Evolutionary conservation across 1,140 invertebrate species (phyloP).

Genomic region (Myzus persicae): DNA sequence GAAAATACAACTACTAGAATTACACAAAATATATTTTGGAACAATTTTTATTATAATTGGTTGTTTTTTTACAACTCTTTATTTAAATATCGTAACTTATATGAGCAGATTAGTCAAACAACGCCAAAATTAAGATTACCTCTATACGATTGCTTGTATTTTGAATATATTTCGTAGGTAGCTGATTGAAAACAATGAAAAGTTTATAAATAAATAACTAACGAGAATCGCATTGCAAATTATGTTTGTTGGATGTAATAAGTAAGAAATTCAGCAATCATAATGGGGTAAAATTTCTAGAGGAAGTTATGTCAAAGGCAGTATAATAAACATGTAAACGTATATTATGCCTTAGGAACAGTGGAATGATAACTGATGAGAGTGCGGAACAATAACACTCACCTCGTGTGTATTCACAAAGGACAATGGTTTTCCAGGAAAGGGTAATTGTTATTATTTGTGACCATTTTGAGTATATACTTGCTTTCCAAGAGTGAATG

Average conservation of each 20-base stretch:
- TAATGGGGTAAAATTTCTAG: background rate
- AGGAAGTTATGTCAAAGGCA: constrained; percentile 33
- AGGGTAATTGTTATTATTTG: constrained; percentile 18
- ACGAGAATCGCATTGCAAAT: background rate
- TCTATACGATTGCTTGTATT: background rate
- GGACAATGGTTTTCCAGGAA: background rate
- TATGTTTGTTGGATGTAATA: background rate
- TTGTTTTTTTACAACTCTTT: background rate
- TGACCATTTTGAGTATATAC: background rate
- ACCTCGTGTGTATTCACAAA: constrained; percentile 25
- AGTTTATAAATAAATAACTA: constrained; percentile 45
- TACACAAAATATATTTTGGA: background rate
- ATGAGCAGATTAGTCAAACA: background rate
- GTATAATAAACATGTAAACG: constrained; percentile 33
- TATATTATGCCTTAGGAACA: constrained; percentile 26
- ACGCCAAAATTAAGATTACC: background rate
- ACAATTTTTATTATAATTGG: background rate
- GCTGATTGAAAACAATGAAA: constrained; percentile 30
- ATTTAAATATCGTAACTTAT: background rate
- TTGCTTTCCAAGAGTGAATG: background rate
- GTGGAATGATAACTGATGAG: constrained; percentile 28
- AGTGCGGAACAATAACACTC: constrained; percentile 10
- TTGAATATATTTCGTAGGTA: background rate
- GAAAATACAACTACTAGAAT: no score
- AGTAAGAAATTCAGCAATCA: background rate